Evolutionary conservation across 2,888 invertebrate genomes (phyloP), one percentile per base, ranked within the genome.

Genomic region (Ecliptopera silaceata): DNA sequence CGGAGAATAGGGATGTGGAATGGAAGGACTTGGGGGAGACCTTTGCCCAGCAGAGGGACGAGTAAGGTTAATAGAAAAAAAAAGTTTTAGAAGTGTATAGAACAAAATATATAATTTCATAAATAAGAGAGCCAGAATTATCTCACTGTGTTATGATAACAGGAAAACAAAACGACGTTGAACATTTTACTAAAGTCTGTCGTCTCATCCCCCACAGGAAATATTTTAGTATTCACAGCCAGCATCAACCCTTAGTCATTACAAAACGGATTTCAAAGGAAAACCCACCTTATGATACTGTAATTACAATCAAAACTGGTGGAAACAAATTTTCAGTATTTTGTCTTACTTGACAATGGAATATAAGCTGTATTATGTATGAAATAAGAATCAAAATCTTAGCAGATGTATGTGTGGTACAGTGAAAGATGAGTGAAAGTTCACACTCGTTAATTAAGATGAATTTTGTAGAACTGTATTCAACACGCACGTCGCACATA

Each of bases 181-280:
- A 42, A 26, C 2, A 42, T 13, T 22, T 3, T 13, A 26, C 8
- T 13, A 13, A 22, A 42, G 12, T n/a, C 26, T 42, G 42, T 42
- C 42, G n/a, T 42, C 13, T 42, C 22, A 3, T 22, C 18, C 8
- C 42, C 26, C 42, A 26, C 22, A 42, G 26, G 26, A 42, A 41
- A 22, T 34, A 34, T 22, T 41, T 38, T 41, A 26, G 42, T 42
- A 42, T 42, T 42, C 42, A n/a, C 22, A 8, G 8, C 26, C 42
- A 26, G 42, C 13, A 3, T 8, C 20, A 5, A 18, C 4, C 18
- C 42, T 42, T 20, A 22, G 13, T 1, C 42, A 20, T 22, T 41
- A 12, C 22, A 22, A 17, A 17, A 6, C 10, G 15, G 6, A 15
- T 15, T 38, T 6, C 36, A 38, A 22, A 26, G 26, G 10, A 42